Percentiles rank a stretch among this genome's conserved stretches.
These are phyloP conservation scores for Panthera leo DNA, from an alignment of 2,113 vertebrate genomes.

Conservation along the genomic window DNA sequence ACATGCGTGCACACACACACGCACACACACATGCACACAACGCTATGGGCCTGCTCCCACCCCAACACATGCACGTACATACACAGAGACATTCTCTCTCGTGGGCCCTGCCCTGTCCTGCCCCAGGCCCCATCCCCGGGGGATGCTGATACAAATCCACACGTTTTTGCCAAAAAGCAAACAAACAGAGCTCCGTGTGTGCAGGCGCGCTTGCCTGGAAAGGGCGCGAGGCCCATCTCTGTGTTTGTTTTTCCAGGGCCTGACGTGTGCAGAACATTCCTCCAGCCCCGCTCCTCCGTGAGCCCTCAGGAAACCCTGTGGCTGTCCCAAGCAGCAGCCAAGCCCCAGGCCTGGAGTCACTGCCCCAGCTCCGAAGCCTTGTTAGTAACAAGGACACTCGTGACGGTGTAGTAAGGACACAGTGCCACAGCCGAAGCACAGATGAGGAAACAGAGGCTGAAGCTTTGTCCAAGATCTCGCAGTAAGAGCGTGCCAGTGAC, in stretches of 20 bases:
- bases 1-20: background rate
- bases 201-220: background rate
- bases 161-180: constrained; percentile 53
- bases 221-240: constrained; percentile 34
- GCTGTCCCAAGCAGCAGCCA: constrained; percentile 41
- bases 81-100: no score
- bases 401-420: accelerated
- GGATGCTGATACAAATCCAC: constrained; percentile 57
- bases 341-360: constrained; percentile 22
- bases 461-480: background rate
- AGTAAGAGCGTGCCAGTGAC: accelerated
- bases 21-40: accelerated
- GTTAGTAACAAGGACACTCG: background rate
- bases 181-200: constrained; percentile 26
- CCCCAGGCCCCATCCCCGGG: background rate
- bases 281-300: background rate
- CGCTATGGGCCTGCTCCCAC: background rate
- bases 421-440: background rate
- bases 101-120: background rate
- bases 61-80: background rate
- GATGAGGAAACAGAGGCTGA: background rate
- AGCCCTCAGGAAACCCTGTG: constrained; percentile 53
- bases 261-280: constrained; percentile 64
- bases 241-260: constrained; percentile 69
- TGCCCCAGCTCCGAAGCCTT: background rate